Base-by-base conservation (phyloP, 1,140 invertebrate genomes). In the Periplaneta americana region DNA sequence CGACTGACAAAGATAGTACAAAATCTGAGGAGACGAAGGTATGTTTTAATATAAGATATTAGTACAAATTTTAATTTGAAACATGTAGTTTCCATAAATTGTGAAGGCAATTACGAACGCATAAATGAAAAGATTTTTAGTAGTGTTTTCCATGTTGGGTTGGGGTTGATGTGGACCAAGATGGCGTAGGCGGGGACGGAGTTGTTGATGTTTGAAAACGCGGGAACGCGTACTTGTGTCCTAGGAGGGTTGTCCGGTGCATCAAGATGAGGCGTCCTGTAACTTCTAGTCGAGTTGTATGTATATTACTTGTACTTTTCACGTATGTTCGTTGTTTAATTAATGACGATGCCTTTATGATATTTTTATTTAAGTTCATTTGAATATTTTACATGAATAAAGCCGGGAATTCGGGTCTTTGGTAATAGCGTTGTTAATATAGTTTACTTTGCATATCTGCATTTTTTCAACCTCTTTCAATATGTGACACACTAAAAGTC, bases 121-220 rank as follows among this genome's bases (percentile, higher is more conserved):
- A 8, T 9, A 28, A n/a, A 66, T 66, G 22, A 66, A 66, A 32
- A 48, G 28, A 34, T 28, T 0, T 37, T 33, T 5, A 78, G 31
- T 36, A 32, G 34, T 39, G 31, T 34, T 78, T 37, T 32, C 39
- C 35, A 37, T 78, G 35, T 37, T 78, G 77, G 77, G 15, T 37
- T 34, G 77, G 34, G 35, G 35, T 78, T 34, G n/a, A 34, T 87
- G 85, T 87, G 85, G 86, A 84, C 81, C 83, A 85, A 83, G 78
- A 81, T 83, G 75, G 76, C 84, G 85, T 86, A 84, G 86, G 87
- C 86, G 86, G 87, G 87, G 86, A 86, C 86, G 32, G 79, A 84
- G 85, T 82, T 86, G 86, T 87, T 87, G 86, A 85, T 87, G 84
- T 84, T 83, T 84, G 85, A 86, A 87, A 88, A 88, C 87, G 86